Conservation (phyloP, 2,113 vertebrate species). For the Pholis gunnellus region DNA sequence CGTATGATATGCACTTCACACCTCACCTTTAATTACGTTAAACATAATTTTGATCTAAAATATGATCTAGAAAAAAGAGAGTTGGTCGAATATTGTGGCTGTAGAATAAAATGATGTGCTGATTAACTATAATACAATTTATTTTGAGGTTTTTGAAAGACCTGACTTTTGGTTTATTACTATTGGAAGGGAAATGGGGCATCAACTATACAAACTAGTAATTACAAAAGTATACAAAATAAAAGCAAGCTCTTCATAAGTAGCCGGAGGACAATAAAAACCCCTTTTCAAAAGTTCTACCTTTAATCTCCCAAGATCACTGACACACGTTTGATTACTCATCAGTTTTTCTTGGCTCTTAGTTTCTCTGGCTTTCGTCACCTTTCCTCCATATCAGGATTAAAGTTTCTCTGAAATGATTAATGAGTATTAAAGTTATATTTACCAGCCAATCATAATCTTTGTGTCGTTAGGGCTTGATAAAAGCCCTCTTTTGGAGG, state of each 20-base stretch:
- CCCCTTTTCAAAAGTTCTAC: conserved; percentile 50
- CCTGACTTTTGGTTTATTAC: neutral
- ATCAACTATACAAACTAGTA: conserved; percentile 18
- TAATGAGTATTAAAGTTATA: conserved; percentile 56
- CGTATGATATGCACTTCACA: conserved; percentile 42
- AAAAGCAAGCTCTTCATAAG: conserved; percentile 20
- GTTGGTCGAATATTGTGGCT: neutral
- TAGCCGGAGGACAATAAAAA: conserved; percentile 57
- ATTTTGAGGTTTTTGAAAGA: conserved; percentile 7
- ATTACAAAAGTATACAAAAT: conserved; percentile 20
- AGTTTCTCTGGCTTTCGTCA: conserved; percentile 48
- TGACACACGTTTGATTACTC: conserved; percentile 62
- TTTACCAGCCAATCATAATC: conserved; percentile 60
- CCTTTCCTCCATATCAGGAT: conserved; percentile 53
- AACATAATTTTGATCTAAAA: neutral
- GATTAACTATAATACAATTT: neutral
- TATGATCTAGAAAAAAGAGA: neutral
- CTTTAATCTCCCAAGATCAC: conserved; percentile 74
- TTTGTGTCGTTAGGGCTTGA: conserved; percentile 57
- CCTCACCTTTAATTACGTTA: conserved; percentile 29
- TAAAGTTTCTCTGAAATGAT: conserved; percentile 65
- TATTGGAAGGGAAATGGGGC: conserved; percentile 11
- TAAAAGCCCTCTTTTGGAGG: conserved; percentile 45
- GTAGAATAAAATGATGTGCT: neutral
- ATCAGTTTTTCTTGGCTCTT: conserved; percentile 52